phyloP scores from a whole-genome alignment of 2,113 vertebrate species.

The Erythrolamprus reginae region DNA sequence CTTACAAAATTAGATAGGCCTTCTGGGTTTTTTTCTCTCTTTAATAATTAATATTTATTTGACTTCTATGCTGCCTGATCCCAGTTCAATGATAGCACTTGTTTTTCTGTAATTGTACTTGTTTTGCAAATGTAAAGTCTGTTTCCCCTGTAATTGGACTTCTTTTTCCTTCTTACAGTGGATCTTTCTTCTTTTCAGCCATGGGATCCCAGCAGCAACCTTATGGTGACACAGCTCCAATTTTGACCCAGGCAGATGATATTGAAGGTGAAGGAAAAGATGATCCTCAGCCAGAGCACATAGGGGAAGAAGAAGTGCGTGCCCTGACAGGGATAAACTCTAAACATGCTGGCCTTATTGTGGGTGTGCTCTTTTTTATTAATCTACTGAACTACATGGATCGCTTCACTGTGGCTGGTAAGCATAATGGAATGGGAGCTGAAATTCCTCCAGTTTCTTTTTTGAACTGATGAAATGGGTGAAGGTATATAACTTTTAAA shows the following conservation, averaged over 20 bases:
- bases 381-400: slow-evolving; percentile 95
- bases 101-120: not conserved
- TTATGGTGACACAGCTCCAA: slow-evolving; percentile 68
- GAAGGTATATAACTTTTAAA: not conserved
- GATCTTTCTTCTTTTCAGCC: slow-evolving; percentile 35
- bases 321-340: slow-evolving; percentile 75
- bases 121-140: too few relatives aligned
- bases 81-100: too few relatives aligned
- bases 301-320: slow-evolving; percentile 54
- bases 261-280: slow-evolving; percentile 68
- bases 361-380: slow-evolving; percentile 80
- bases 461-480: too few relatives aligned
- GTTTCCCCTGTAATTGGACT: not conserved
- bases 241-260: slow-evolving; percentile 78
- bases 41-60: too few relatives aligned
- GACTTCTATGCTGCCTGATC: too few relatives aligned
- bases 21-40: not conserved
- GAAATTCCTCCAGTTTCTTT: not conserved
- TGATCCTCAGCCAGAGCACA: slow-evolving; percentile 11
- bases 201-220: slow-evolving; percentile 49
- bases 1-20: not conserved
- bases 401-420: slow-evolving; percentile 89
- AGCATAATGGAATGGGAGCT: not conserved
- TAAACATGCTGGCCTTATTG: slow-evolving; percentile 68
- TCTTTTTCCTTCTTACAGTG: slow-evolving; percentile 20